A percentile compares a stretch with the other conserved stretches of the same genome.
These are phyloP conservation scores for Simalia tracyae DNA, from an alignment of 2,797 vertebrate genomes.

Conservation along the genomic window DNA sequence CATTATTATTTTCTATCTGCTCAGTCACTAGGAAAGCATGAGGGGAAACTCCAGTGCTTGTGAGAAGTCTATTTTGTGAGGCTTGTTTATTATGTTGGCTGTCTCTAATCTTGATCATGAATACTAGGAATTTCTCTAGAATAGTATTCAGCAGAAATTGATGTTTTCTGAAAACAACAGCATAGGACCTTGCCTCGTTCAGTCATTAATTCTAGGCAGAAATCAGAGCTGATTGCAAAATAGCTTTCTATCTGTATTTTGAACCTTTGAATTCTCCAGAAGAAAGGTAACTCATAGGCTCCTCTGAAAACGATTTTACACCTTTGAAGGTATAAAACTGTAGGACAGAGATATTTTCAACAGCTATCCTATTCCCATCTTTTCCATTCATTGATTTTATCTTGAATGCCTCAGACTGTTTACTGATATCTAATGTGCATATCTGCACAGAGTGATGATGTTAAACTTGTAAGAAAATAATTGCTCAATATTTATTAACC, in stretches of 20 bases:
- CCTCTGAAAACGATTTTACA: neutral
- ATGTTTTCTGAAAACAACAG: neutral
- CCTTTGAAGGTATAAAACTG: too few relatives aligned
- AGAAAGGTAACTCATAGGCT: conserved; percentile 35
- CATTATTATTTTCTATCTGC: conserved; percentile 41
- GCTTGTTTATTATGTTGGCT: neutral
- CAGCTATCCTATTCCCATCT: neutral
- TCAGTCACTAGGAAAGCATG: conserved; percentile 3
- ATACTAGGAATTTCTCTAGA: neutral
- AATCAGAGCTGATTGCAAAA: neutral
- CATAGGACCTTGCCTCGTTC: neutral
- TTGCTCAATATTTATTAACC: conserved; percentile 38
- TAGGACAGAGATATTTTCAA: neutral
- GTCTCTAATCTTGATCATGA: conserved; percentile 13
- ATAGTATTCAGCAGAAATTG: neutral
- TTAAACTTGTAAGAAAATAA: conserved; percentile 72
- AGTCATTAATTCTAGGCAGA: neutral
- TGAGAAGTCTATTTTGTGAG: conserved; percentile 42
- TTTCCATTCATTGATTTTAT: neutral
- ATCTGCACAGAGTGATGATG: conserved; percentile 69
- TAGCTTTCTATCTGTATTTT: conserved; percentile 39
- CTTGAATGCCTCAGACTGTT: neutral
- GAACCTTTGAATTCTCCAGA: neutral
- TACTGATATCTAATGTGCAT: conserved; percentile 67
- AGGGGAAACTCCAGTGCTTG: neutral